Evolutionary conservation across 1,140 invertebrate species (phyloP), one percentile per base, ranked within the genome.

Genomic region (Amyelois transitella): DNA sequence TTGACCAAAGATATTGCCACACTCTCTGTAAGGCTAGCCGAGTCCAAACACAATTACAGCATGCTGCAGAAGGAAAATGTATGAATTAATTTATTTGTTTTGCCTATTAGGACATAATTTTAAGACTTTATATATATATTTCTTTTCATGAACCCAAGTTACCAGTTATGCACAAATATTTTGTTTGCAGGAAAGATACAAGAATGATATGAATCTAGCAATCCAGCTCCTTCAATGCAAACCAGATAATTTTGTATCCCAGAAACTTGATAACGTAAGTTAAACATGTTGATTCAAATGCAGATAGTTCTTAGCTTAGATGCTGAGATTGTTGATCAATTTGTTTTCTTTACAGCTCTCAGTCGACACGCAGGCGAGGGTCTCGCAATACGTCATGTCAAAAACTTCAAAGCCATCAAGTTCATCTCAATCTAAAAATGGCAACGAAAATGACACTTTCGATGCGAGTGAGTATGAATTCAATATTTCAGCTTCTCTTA

Each of bases 151-250:
- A n/a, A n/a, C n/a, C n/a, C n/a, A n/a, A n/a, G n/a, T n/a, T n/a
- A n/a, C n/a, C n/a, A n/a, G n/a, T n/a, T n/a, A n/a, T n/a, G n/a
- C n/a, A 24, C 8, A 24, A 24, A 24, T 24, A 24, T 63, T 57
- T 59, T 66, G 76, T 77, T 91, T 90, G 21, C 89, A 98, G 97
- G 96, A 98, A 77, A 92, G 96, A 69, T 98, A 97, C 87, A 94
- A 96, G 88, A 96, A 94, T 86, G 97, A 99, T 87, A 96, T 98
- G 72, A 97, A 95, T 86, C 89, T 98, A 81, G 97, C 97, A 49
- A 97, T 98, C 64, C 96, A 98, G 88, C 90, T 98, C 62, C 88
- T 99, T 19, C 97, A 98, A 76, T 98, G 96, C 83, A 98, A 98
- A 84, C 97, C 97, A 62, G 95, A 96, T 52, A 96, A 96, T 89